Conservation (phyloP, 2,888 invertebrate species). For the Fragum sueziense region DNA sequence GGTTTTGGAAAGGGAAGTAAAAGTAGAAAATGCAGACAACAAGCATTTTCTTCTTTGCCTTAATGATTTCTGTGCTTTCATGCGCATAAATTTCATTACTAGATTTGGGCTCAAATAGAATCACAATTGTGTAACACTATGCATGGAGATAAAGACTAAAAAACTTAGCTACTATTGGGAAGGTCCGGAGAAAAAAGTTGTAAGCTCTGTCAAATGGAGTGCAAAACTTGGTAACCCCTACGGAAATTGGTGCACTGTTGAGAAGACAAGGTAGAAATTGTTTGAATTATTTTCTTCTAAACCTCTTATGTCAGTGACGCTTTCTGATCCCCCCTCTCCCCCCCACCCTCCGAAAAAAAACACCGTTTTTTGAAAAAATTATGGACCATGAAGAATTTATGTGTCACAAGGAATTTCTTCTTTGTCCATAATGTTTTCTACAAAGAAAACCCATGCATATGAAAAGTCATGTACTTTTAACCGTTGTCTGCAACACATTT, state of each 20-base stretch:
- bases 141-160: not conserved
- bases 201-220: slow-evolving; percentile 6
- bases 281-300: not conserved
- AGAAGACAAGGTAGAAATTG: slow-evolving; percentile 8
- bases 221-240: slow-evolving; percentile 23
- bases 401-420: not conserved
- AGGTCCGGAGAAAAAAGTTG: not conserved
- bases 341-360: not conserved
- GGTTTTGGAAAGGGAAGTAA: too few relatives aligned
- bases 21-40: not conserved
- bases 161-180: not conserved
- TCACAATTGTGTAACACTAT: too few relatives aligned
- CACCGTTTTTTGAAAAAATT: not conserved
- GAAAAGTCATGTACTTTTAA: not conserved
- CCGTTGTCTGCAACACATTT: not conserved
- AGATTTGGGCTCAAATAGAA: too few relatives aligned
- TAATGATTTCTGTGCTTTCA: not conserved
- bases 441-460: not conserved
- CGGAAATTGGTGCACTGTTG: slow-evolving; percentile 18
- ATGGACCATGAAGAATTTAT: not conserved
- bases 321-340: not conserved
- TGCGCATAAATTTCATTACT: too few relatives aligned
- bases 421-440: not conserved
- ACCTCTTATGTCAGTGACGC: not conserved
- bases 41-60: not conserved